These are phyloP conservation scores for Lytechinus pictus DNA, from an alignment of 35 echinoderm and acorn worm species.

Conservation along the genomic window DNA sequence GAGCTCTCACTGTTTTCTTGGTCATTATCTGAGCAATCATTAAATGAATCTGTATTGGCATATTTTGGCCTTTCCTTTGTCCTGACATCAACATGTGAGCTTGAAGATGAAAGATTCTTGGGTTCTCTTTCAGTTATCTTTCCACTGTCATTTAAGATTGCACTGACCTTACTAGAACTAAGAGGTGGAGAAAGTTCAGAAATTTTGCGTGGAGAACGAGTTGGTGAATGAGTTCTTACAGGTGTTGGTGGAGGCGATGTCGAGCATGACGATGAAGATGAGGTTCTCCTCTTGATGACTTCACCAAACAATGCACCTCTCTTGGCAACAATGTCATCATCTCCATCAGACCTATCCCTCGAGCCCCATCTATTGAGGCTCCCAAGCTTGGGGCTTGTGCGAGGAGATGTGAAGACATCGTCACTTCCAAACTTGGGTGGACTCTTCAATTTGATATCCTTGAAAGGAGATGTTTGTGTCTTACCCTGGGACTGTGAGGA, in stretches of 20 bases:
- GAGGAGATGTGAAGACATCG: constrained; percentile 41
- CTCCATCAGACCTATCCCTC: constrained; percentile 22
- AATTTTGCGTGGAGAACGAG: neutral
- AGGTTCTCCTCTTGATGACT: constrained; percentile 61
- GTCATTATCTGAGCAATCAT: constrained; percentile 25
- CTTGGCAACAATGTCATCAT: constrained; percentile 49
- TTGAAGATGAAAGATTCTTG: neutral
- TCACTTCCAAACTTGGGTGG: neutral
- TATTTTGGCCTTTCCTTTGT: constrained; percentile 11
- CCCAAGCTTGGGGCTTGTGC: constrained; percentile 41
- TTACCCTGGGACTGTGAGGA: constrained; percentile 33
- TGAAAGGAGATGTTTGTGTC: neutral
- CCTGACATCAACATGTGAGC: neutral
- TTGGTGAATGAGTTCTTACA: constrained; percentile 26
- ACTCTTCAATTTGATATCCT: constrained; percentile 35
- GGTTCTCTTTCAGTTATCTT: neutral
- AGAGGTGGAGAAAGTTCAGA: constrained; percentile 28
- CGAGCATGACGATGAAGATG: constrained; percentile 33
- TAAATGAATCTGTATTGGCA: constrained; percentile 47
- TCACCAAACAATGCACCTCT: constrained; percentile 75
- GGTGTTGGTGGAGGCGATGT: constrained; percentile 35
- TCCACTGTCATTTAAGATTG: neutral
- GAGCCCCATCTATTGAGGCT: constrained; percentile 32
- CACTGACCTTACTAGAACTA: neutral
- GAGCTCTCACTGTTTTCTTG: neutral